A percentile compares a stretch with the other conserved stretches of the same genome.
Conservation (phyloP, 2,113 vertebrate species). For the Marcusenius ussheri region DNA sequence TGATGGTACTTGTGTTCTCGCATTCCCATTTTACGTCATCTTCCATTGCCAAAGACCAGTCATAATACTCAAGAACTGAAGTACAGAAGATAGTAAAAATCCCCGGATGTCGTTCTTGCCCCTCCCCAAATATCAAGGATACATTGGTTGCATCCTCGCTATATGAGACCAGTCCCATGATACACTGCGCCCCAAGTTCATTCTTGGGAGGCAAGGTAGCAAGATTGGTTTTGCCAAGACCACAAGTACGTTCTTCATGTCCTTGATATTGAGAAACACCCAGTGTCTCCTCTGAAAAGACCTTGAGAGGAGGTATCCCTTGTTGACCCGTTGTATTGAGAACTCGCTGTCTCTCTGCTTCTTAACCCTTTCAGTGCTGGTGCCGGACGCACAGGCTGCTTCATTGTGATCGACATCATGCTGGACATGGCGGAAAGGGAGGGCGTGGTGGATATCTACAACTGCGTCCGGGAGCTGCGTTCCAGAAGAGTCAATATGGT, state of each 20-base stretch:
- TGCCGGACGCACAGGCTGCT: conserved; percentile 90
- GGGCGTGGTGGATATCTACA: conserved; percentile 96
- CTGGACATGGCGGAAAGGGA: conserved; percentile 95
- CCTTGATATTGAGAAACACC: neutral
- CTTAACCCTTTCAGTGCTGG: conserved; percentile 67
- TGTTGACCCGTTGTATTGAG: neutral
- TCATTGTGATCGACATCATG: conserved; percentile 98
- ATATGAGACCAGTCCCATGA: neutral
- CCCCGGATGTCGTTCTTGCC: neutral
- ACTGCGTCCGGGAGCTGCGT: conserved; percentile 88
- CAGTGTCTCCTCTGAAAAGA: neutral
- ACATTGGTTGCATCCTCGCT: neutral
- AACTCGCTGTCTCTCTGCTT: neutral
- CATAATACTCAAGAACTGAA: neutral
- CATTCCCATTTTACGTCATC: neutral
- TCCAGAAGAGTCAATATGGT: conserved; percentile 95
- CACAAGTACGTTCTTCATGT: neutral
- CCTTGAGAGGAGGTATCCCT: neutral
- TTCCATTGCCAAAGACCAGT: neutral
- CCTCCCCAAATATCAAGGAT: neutral
- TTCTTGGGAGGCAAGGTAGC: neutral
- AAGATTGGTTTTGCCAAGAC: neutral
- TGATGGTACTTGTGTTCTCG: neutral
- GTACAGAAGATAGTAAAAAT: neutral
- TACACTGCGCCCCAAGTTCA: neutral